Conservation (phyloP, 2,113 vertebrate genomes). For the Dissostichus mawsoni region DNA sequence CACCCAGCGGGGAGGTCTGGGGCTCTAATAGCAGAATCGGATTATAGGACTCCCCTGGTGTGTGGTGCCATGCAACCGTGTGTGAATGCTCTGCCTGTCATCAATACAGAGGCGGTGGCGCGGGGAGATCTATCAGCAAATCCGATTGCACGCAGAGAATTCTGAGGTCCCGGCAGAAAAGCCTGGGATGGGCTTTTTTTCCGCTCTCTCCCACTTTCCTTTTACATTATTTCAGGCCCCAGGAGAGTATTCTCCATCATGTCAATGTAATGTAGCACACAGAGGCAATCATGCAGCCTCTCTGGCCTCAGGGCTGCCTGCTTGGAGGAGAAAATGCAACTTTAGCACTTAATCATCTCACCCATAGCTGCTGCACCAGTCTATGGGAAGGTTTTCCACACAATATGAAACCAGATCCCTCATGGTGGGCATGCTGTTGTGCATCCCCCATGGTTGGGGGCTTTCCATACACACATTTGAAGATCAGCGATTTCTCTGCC, state of each 20-base stretch:
- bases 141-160: constrained; percentile 82
- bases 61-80: constrained; percentile 50
- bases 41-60: constrained; percentile 80
- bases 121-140: constrained; percentile 83
- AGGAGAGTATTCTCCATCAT: constrained; percentile 83
- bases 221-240: constrained; percentile 82
- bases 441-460: constrained; percentile 40
- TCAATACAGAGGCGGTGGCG: constrained; percentile 77
- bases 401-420: constrained; percentile 70
- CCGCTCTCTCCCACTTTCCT: constrained; percentile 66
- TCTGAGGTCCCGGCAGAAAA: constrained; percentile 75
- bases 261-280: constrained; percentile 83
- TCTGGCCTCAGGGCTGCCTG: constrained; percentile 72
- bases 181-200: constrained; percentile 52
- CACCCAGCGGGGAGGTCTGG: constrained; percentile 80
- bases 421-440: constrained; percentile 51
- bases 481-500: constrained; percentile 54
- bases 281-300: constrained; percentile 82
- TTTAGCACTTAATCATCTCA: constrained; percentile 83
- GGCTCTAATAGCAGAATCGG: constrained; percentile 79
- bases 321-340: constrained; percentile 78
- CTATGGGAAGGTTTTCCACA: constrained; percentile 70
- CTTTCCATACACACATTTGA: constrained; percentile 53
- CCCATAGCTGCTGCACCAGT: constrained; percentile 58
- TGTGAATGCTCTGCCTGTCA: constrained; percentile 81